Evolutionary conservation across 92 coral and sea anemone genomes (phyloP), one percentile per base, ranked within the genome.

Genomic region (Meandrina meandrites): DNA sequence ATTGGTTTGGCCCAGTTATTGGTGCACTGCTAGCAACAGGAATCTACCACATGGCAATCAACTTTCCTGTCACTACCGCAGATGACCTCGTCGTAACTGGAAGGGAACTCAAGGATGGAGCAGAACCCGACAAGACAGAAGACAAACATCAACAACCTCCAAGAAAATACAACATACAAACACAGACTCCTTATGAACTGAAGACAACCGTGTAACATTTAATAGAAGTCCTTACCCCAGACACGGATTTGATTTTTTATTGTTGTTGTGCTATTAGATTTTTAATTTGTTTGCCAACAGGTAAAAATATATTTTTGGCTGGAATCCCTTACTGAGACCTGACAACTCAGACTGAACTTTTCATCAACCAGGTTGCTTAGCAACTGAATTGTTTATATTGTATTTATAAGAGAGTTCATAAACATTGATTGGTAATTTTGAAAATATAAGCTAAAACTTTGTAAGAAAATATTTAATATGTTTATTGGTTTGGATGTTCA

Each of bases 1-100:
- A 92, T 74, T 92, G 92, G 94, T 15, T 57, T 47, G 94, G 94
- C 56, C 92, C 94, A 71, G 56, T 89, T 18, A 28, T 80, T 82
- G 94, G 94, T 31, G 90, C 91, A 10, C 68, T 82, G 5, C 71
- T 92, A 5, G 94, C 94, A 51, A 74, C 89, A 42, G 89, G 73
- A n/a, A 79, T 72, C n/a, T 62, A 86, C 60, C 73, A 79, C 27
- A 36, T 86, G 22, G 47, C 77, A 51, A 36, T 50, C 51, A 86
- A 53, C 77, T 86, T 86, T n/a, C 84, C 89, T 47, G 84, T 57
- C 30, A 75, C 79, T 34, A 79, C 89, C 0, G 84, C 47, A 24
- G 72, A 79, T 35, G 82, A 36, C 24, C 89, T 86, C 70, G 89
- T 68, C 3, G 57, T 86, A 31, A 86, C 71, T 0, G 85, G 85